Evolutionary conservation across 1,140 invertebrate genomes (phyloP), one percentile per base, ranked within the genome.

Genomic region (Drosophila lowei): DNA sequence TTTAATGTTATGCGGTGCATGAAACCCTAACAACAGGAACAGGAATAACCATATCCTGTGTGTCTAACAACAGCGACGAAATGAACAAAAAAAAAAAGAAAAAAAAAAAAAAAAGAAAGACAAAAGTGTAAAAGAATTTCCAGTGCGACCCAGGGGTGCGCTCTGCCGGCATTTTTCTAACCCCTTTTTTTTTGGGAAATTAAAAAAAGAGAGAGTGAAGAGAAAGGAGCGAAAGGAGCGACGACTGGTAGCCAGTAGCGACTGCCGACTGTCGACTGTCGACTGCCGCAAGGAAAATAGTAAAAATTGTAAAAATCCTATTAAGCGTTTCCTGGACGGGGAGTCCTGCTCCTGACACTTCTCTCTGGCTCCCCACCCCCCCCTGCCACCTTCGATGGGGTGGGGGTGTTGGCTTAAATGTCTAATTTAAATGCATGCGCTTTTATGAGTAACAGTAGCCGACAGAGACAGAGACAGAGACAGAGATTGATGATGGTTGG

Each of bases 361-460:
- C 21, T 42, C 34, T 11, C 41, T 5, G 5, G 5, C 23, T 5
- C 23, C 23, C 23, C 23, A 25, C 21, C 21, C 4, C 2, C 21
- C 21, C 21, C 4, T 23, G 2, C 21, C 2, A 2, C 23, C 13
- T 77, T 21, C 15, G 18, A 30, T 47, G 23, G 56, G 3, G 7
- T 30, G 25, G 56, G 23, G 55, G 47, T 16, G 34, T 60, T 73
- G 68, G 57, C 76, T 90, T 90, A 89, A 90, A 90, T 90, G 89
- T 89, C 84, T 90, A 90, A 90, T 90, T 90, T 90, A 90, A 90
- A 90, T 90, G 89, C 89, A 90, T 90, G 85, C 83, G 78, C 78
- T 90, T 80, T 89, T 89, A 38, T 38, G 34, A 38, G 34, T 38
- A 83, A 89, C 79, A 84, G 79, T 74, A 66, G 72, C 54, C 71